Evolutionary conservation across 2,797 vertebrate genomes (phyloP).

Genomic region (Sebastes steindachneri): DNA sequence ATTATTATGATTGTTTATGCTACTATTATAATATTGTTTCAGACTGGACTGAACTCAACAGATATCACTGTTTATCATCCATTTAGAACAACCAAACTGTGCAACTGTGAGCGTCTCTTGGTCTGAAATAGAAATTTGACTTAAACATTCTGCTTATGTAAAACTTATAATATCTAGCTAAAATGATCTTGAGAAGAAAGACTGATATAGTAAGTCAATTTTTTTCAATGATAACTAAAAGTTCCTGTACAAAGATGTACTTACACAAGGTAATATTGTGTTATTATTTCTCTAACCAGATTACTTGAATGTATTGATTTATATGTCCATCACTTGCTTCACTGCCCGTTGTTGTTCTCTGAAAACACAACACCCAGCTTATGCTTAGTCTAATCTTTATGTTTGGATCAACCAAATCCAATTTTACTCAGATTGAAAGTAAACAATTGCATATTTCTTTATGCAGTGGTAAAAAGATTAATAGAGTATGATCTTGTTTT

Average conservation of each 20-base stretch:
- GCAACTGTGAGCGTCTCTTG: not conserved
- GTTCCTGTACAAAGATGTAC: not conserved
- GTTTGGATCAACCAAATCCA: not conserved
- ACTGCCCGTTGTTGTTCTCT: not conserved
- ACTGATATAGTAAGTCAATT: not conserved
- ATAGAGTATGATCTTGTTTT: not conserved
- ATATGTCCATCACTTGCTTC: not conserved
- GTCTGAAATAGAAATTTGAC: not conserved
- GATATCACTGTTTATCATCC: not conserved
- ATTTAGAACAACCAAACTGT: not conserved
- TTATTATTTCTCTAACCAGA: not conserved
- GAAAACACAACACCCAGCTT: not conserved
- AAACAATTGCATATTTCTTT: not conserved
- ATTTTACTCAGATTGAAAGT: not conserved
- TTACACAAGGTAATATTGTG: not conserved
- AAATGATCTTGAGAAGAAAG: not conserved
- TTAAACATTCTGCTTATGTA: not conserved
- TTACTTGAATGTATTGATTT: not conserved
- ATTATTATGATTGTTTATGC: not conserved
- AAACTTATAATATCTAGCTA: not conserved
- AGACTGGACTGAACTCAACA: not conserved
- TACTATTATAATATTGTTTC: not conserved
- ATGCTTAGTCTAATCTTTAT: not conserved
- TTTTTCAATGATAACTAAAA: not conserved
- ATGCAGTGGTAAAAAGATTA: not conserved